A percentile compares a stretch with the other conserved stretches of the same genome.
Conservation (phyloP, 1,140 invertebrate genomes). For the Penaeus japonicus region DNA sequence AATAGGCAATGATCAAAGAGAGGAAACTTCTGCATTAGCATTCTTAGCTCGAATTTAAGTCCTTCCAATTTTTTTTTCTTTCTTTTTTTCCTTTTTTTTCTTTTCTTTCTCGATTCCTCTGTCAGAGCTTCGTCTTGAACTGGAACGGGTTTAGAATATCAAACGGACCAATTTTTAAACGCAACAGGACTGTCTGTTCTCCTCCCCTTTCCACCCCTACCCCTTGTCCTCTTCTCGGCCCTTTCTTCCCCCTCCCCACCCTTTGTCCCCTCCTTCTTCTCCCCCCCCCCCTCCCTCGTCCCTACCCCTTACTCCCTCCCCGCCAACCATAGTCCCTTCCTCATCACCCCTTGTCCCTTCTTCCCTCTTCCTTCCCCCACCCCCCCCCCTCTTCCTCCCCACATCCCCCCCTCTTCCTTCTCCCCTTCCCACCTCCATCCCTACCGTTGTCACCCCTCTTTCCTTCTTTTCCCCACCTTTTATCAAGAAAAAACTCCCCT, state of each 20-base stretch:
- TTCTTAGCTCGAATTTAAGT: slow-evolving; percentile 19
- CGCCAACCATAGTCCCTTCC: no score
- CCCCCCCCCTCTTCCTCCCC: no score
- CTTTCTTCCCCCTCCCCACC: no score
- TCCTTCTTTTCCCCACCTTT: neutral
- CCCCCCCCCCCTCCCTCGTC: neutral
- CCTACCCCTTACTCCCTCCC: neutral
- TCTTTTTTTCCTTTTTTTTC: neutral
- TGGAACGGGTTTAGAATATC: no score
- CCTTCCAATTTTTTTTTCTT: neutral
- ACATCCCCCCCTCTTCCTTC: neutral
- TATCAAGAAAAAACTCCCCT: neutral
- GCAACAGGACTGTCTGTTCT: no score
- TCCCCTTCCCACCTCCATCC: neutral
- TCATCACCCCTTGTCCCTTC: no score
- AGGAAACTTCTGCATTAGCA: slow-evolving; percentile 4
- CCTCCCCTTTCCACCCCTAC: no score
- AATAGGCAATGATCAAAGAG: slow-evolving; percentile 26
- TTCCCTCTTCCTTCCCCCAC: no score
- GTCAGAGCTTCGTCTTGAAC: no score
- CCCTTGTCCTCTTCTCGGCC: no score
- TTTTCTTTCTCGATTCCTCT: neutral
- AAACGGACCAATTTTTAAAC: no score
- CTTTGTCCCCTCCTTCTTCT: neutral
- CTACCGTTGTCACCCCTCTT: neutral